phyloP scores from a whole-genome alignment of 2,888 invertebrate species.

The Bembecia ichneumoniformis region DNA sequence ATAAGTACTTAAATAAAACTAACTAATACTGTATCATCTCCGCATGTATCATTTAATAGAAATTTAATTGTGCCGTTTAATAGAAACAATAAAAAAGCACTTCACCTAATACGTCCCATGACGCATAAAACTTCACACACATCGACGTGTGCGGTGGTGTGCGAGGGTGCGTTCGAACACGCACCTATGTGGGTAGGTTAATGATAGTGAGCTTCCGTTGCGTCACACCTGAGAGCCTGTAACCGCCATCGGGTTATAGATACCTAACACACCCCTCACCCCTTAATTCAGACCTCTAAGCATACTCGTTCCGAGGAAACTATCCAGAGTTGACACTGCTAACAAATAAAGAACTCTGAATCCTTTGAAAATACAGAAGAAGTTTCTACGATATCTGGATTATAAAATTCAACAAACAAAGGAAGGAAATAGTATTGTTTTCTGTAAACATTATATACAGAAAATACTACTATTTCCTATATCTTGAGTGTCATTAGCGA shows the following conservation, averaged over 20 bases:
- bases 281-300: slow-evolving; percentile 49
- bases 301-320: slow-evolving; percentile 25
- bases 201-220: slow-evolving; percentile 69
- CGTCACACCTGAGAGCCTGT: slow-evolving; percentile 71
- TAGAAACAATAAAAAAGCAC: slow-evolving; percentile 19
- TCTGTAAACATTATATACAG: too few species aligned
- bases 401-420: too few species aligned
- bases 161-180: slow-evolving; percentile 33
- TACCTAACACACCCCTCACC: slow-evolving; percentile 55
- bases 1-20: too few species aligned
- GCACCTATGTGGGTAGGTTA: slow-evolving; percentile 61
- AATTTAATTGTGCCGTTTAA: slow-evolving; percentile 7
- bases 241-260: slow-evolving; percentile 68
- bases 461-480: too few species aligned
- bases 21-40: not conserved
- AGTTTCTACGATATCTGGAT: too few species aligned
- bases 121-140: slow-evolving; percentile 17
- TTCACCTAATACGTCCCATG: slow-evolving; percentile 44
- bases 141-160: slow-evolving; percentile 27
- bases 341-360: too few species aligned
- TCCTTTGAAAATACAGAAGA: too few species aligned
- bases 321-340: slow-evolving; percentile 25
- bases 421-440: too few species aligned
- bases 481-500: too few species aligned
- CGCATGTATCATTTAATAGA: too few species aligned